Evolutionary conservation across 2,888 invertebrate genomes (phyloP).

Genomic region (Drosophila subsilvestris): DNA sequence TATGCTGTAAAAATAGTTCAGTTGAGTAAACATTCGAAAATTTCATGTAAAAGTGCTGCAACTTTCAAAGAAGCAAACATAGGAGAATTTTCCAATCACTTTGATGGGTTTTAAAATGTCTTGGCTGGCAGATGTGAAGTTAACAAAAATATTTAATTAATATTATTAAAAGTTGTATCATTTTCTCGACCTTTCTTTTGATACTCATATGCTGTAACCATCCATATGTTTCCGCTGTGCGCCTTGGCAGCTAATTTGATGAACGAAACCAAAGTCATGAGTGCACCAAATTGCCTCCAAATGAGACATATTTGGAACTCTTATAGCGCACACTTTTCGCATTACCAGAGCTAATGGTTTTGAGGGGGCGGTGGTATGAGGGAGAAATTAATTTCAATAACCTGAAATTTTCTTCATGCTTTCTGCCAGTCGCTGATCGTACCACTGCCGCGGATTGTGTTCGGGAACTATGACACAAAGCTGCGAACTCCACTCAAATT

Average conservation of each 20-base stretch:
- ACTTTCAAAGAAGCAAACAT: neutral
- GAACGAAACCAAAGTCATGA: slow-evolving; percentile 33
- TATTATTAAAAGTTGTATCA: neutral
- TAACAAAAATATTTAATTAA: neutral
- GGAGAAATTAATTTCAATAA: slow-evolving; percentile 28
- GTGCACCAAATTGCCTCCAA: slow-evolving; percentile 40
- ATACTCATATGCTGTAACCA: neutral
- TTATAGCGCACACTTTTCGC: slow-evolving; percentile 18
- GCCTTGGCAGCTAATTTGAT: slow-evolving; percentile 52
- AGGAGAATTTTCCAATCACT: neutral
- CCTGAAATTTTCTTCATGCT: slow-evolving; percentile 14
- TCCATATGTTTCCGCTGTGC: slow-evolving; percentile 15
- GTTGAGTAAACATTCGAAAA: neutral
- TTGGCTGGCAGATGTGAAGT: neutral
- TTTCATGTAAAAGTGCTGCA: no score
- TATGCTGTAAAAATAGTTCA: neutral
- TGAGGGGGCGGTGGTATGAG: slow-evolving; percentile 4
- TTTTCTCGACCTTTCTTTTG: neutral
- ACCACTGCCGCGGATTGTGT: slow-evolving; percentile 62
- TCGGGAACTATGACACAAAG: slow-evolving; percentile 86
- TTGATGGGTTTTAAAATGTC: neutral
- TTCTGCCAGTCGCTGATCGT: slow-evolving; percentile 54
- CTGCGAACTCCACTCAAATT: slow-evolving; percentile 86
- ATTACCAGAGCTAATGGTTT: slow-evolving; percentile 35
- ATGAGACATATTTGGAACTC: slow-evolving; percentile 23